Evolutionary conservation across 2,113 vertebrate genomes (phyloP), one percentile per base, ranked within the genome.

Genomic region (Tympanuchus pallidicinctus): DNA sequence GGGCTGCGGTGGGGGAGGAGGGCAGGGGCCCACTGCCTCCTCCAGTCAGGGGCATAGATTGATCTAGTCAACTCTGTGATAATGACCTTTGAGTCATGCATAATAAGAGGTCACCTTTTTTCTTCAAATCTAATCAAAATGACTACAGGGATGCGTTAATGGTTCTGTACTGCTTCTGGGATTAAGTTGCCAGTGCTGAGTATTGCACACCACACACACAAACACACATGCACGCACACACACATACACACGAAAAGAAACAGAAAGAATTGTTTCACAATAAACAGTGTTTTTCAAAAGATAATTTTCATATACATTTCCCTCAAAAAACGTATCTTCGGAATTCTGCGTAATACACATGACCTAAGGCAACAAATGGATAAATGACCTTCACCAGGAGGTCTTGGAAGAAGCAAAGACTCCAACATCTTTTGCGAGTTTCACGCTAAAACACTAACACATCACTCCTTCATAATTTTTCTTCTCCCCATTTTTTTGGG

Each of bases 121-220:
- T 42, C 42, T 42, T 42, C 6, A 42, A 42, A 47, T 90, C 47
- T 89, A 88, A 93, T 95, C 90, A 94, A 94, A 89, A 22, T 78
- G 81, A 86, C 83, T 90, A 65, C 38, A 67, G 77, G 56, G 47
- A 86, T 3, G 0, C 50, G 32, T 73, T 96, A 80, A 92, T 88
- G 89, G 93, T 45, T 81, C 69, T 67, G 14, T 45, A 24, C 13
- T 47, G 22, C 45, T 50, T 70, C 24, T 92, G 60, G 61, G 63
- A 94, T 75, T 92, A 93, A 42, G 57, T 89, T 93, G 86, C 81
- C 2, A 1, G 28, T 89, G 74, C 86, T 92, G 84, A 90, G 81
- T 93, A 90, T 80, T 77, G 72, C 45, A 77, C 76, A 77, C 48
- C 36, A 92, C 85, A 92, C 13, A 52, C 13, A 52, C 13, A 27